Conservation (phyloP, 2,888 invertebrate genomes). For the Drosophila monieri region DNA sequence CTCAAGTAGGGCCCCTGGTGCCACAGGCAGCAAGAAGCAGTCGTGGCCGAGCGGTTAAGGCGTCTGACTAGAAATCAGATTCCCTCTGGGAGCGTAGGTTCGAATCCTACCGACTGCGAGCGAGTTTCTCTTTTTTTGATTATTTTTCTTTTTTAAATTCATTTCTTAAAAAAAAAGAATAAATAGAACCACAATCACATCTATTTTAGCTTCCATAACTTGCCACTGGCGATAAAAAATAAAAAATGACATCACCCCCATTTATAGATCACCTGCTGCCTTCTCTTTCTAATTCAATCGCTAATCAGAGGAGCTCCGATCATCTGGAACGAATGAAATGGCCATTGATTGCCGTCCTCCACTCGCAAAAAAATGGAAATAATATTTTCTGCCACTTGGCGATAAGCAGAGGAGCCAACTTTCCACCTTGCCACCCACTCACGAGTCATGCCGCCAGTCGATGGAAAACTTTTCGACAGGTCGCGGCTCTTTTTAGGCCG, state of each 20-base stretch:
- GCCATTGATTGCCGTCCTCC: too few relatives aligned
- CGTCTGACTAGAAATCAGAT: slow-evolving; percentile 68
- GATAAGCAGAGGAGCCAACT: slow-evolving; percentile 30
- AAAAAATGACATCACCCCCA: background rate
- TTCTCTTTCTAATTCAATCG: slow-evolving; percentile 9
- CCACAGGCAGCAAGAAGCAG: slow-evolving; percentile 26
- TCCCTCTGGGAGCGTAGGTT: slow-evolving; percentile 84
- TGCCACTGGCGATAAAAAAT: too few relatives aligned
- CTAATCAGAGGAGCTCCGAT: background rate
- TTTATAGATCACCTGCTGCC: background rate
- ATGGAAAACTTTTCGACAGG: slow-evolving; percentile 71
- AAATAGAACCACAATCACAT: too few relatives aligned
- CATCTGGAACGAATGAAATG: background rate
- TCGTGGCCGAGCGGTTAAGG: slow-evolving; percentile 71
- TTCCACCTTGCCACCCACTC: slow-evolving; percentile 27
- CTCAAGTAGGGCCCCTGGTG: too few relatives aligned
- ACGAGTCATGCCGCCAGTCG: slow-evolving; percentile 41
- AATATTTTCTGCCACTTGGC: slow-evolving; percentile 46
- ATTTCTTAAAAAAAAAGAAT: too few relatives aligned
- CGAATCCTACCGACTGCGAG: slow-evolving; percentile 84
- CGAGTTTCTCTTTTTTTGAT: background rate
- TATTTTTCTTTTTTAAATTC: too few relatives aligned
- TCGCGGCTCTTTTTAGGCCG: slow-evolving; percentile 70
- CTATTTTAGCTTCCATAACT: too few relatives aligned
- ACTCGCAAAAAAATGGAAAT: background rate